Conservation (phyloP, 2,113 vertebrate genomes). For the Gnathonemus echidnorhynchus region DNA sequence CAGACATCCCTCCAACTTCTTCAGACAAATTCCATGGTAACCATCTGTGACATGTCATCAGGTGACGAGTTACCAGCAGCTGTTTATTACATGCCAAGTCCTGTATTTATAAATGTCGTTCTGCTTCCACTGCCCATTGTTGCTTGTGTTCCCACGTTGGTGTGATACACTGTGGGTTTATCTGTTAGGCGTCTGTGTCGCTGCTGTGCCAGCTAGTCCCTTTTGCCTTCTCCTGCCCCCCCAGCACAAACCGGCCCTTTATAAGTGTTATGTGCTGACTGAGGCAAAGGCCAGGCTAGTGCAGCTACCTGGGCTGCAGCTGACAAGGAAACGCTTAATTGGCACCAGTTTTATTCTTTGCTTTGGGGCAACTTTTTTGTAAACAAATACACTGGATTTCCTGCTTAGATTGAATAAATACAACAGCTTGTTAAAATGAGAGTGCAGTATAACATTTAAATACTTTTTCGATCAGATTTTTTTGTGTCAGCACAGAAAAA, state of each 20-base stretch:
- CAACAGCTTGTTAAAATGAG: neutral
- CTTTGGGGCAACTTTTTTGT: constrained; percentile 6
- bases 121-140: constrained; percentile 8
- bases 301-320: constrained; percentile 29
- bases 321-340: constrained; percentile 31
- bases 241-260: neutral
- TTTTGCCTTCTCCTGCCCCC: neutral
- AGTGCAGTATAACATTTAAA: neutral
- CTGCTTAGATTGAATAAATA: constrained; percentile 6
- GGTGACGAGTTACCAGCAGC: neutral
- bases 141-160: constrained; percentile 26
- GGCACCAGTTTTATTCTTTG: constrained; percentile 13
- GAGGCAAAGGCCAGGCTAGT: constrained; percentile 6
- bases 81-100: constrained; percentile 23
- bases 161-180: constrained; percentile 23
- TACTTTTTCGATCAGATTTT: neutral
- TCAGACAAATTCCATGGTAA: constrained; percentile 23
- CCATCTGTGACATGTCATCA: constrained; percentile 7
- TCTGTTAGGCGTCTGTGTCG: constrained; percentile 20
- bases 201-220: constrained; percentile 25
- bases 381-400: constrained; percentile 19
- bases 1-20: constrained; percentile 24
- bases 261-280: constrained; percentile 11
- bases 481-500: neutral
- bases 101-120: constrained; percentile 12